Conservation (phyloP, 2,888 invertebrate species). For the Halictus ligatus region DNA sequence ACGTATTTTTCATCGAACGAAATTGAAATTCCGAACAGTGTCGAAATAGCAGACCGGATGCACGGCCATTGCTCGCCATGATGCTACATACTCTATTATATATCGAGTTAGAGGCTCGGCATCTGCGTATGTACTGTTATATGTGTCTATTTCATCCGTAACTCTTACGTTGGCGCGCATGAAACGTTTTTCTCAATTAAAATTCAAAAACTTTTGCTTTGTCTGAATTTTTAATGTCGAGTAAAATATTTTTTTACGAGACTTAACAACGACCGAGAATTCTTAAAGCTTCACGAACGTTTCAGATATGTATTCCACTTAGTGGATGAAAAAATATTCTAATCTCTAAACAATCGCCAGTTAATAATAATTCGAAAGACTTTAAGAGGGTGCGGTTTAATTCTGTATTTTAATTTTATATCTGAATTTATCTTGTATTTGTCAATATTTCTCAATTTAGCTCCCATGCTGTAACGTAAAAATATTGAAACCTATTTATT, state of each 20-base stretch:
- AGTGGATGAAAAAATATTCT: neutral
- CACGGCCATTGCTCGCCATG: slow-evolving; percentile 50
- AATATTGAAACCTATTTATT: neutral
- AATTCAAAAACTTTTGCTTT: neutral
- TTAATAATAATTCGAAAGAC: neutral
- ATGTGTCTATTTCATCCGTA: neutral
- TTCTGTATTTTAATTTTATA: neutral
- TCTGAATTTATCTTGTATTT: neutral
- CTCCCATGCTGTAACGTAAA: neutral
- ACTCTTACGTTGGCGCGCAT: slow-evolving; percentile 22
- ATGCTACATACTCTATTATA: slow-evolving; percentile 37
- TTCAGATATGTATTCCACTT: neutral
- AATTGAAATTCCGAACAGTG: slow-evolving; percentile 46
- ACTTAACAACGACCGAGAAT: neutral
- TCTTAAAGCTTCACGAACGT: neutral
- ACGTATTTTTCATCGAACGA: neutral
- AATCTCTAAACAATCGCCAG: neutral
- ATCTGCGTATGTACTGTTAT: neutral
- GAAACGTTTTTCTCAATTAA: neutral
- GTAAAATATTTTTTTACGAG: neutral
- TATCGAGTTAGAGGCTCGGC: slow-evolving; percentile 44
- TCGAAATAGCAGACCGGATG: slow-evolving; percentile 53
- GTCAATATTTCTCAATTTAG: neutral
- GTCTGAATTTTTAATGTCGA: neutral
- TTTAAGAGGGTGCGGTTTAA: neutral